phyloP scores from a whole-genome alignment of 2,888 invertebrate genomes.

The Phyto melanocephala region DNA sequence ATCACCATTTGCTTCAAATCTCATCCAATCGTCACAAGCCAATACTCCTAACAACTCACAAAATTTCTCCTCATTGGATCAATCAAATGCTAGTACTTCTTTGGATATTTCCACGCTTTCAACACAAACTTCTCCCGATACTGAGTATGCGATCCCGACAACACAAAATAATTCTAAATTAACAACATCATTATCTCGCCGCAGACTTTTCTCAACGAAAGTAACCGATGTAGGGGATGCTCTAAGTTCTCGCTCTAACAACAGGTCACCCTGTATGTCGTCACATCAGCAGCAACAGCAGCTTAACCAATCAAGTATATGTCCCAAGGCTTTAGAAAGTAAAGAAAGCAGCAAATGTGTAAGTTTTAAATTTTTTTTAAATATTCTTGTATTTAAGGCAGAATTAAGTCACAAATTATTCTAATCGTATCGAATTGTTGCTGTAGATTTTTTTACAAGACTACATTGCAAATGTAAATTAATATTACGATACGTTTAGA shows the following conservation, averaged over 20 bases:
- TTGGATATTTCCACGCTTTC: conserved; percentile 41
- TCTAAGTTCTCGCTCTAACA: background rate
- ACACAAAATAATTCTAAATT: conserved; percentile 8
- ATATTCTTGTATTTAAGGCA: too few species aligned
- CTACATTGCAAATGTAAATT: too few species aligned
- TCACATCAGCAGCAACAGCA: background rate
- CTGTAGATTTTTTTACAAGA: too few species aligned
- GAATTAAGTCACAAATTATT: too few species aligned
- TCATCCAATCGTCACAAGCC: background rate
- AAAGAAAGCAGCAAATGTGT: conserved; percentile 60
- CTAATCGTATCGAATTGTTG: too few species aligned
- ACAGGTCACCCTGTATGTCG: background rate
- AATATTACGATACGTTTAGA: too few species aligned
- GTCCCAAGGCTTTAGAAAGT: background rate
- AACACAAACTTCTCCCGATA: conserved; percentile 21
- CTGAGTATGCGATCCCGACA: background rate
- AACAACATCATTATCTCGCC: conserved; percentile 37
- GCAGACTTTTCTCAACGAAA: conserved; percentile 46
- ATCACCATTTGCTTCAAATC: background rate
- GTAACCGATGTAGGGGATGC: background rate
- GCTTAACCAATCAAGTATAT: background rate
- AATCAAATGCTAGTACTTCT: conserved; percentile 57
- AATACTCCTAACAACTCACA: conserved; percentile 5
- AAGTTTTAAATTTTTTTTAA: conserved; percentile 58
- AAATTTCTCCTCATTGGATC: conserved; percentile 29